Evolutionary conservation across 2,113 vertebrate genomes (phyloP).

Genomic region (Lycocorax pyrrhopterus): DNA sequence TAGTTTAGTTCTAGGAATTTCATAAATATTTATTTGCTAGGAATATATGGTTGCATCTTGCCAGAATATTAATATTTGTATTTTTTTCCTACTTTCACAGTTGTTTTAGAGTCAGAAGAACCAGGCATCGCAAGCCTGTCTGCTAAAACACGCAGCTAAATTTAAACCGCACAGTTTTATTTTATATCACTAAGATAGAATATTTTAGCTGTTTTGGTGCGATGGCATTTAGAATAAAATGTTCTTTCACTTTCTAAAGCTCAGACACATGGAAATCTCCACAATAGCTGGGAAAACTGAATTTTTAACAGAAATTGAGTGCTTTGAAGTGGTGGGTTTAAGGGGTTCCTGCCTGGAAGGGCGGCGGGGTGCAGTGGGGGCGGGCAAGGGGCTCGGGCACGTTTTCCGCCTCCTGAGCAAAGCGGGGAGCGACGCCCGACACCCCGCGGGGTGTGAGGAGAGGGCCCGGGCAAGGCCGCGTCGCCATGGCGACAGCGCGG

Average conservation of each 20-base stretch:
- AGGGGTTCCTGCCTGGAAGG: neutral
- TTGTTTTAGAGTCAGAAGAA: conserved; percentile 13
- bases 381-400: accelerated
- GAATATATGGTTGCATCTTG: neutral
- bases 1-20: neutral
- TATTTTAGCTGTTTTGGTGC: neutral
- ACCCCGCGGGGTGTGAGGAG: accelerated
- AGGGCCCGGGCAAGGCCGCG: neutral
- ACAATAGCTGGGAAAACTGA: neutral
- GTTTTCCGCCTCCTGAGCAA: accelerated
- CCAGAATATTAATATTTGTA: neutral
- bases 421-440: accelerated
- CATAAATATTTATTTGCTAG: conserved; percentile 8
- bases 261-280: neutral
- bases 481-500: conserved; percentile 26
- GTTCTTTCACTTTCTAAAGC: conserved; percentile 14
- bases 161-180: neutral
- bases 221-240: neutral
- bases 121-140: neutral
- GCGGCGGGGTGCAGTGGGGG: neutral
- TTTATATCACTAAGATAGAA: conserved; percentile 3
- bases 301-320: accelerated
- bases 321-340: accelerated
- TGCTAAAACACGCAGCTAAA: conserved; percentile 17
- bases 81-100: conserved; percentile 9